Base-by-base conservation (phyloP, 2,113 vertebrate genomes). In the Epinephelus cyanopodus region DNA sequence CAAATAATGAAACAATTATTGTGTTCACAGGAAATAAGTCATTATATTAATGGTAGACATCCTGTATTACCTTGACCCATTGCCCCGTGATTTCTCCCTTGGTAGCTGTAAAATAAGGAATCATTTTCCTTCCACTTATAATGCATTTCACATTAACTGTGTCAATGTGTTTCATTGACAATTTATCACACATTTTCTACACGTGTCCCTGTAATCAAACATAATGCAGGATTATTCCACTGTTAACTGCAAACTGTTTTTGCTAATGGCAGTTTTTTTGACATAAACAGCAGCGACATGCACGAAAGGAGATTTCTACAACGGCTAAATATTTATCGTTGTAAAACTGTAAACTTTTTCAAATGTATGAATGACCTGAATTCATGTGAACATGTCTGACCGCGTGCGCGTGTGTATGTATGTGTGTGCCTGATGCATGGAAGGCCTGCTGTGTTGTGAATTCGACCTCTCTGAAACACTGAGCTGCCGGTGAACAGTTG, bases 271-370 rank as follows among this genome's bases (percentile, higher is more conserved):
- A 54, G 29, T 33, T 87, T 42, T 39, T 76, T 87, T 61, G 53
- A 77, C 62, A 81, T 12, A 3, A 77, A 81, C 56, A 77, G 72
- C 85, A 85, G 89, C 84, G 61, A 91, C 86, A 74, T 88, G 90
- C 85, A 87, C 50, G 54, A 86, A 86, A 84, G 82, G 79, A 89
- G 90, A 92, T 91, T 93, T 91, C 84, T 87, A 68, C 78, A 88
- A 74, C 58, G 50, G 88, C 73, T 76, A 27, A 66, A 82, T 91
- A 86, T 91, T 91, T 90, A 83, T 97, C 97, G 96, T 97, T 97
- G 96, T 97, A 97, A 97, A 97, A 96, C 95, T 97, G 96, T 97
- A 73, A 68, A 84, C 97, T 96, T 96, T 97, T 94, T 89, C 89
- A 97, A 96, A 96, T 94, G 97, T 96, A 94, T 96, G 96, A 96